Conservation (phyloP, 2,888 invertebrate species). For the Gandaritis pyraliata region DNA sequence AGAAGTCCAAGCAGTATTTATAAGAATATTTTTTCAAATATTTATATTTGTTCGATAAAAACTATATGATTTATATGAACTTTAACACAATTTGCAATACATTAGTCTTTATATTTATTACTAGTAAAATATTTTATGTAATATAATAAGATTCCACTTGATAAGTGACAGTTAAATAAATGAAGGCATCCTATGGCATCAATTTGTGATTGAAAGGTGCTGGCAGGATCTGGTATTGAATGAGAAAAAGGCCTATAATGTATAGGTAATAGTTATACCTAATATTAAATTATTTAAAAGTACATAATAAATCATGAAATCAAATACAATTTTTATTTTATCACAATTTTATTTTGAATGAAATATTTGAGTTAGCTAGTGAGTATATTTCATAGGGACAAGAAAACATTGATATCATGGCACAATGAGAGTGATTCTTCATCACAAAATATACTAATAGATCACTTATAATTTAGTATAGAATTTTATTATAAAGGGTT, state of each 20-base stretch:
- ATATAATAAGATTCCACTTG: not conserved
- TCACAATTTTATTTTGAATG: conserved; percentile 30
- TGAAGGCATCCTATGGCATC: not conserved
- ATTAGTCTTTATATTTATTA: no score
- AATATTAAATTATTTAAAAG: conserved; percentile 53
- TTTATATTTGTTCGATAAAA: not conserved
- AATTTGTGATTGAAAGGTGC: conserved; percentile 24
- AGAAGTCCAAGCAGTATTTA: not conserved
- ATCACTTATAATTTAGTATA: not conserved
- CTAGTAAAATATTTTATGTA: not conserved
- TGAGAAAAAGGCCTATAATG: conserved; percentile 43
- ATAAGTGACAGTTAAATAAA: not conserved
- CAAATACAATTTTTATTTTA: conserved; percentile 45
- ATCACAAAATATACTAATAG: conserved; percentile 15
- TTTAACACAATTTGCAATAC: no score
- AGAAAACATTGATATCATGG: conserved; percentile 44
- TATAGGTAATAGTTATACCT: conserved; percentile 43
- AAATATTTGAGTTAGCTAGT: conserved; percentile 20
- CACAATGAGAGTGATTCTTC: conserved; percentile 46
- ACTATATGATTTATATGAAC: no score
- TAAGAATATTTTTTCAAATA: not conserved
- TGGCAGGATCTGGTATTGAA: conserved; percentile 32
- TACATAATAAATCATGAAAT: conserved; percentile 44
- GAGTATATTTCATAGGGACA: conserved; percentile 40
- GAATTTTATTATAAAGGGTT: not conserved